Base-by-base conservation (phyloP, 2,888 invertebrate genomes). In the Papilio protenor region DNA sequence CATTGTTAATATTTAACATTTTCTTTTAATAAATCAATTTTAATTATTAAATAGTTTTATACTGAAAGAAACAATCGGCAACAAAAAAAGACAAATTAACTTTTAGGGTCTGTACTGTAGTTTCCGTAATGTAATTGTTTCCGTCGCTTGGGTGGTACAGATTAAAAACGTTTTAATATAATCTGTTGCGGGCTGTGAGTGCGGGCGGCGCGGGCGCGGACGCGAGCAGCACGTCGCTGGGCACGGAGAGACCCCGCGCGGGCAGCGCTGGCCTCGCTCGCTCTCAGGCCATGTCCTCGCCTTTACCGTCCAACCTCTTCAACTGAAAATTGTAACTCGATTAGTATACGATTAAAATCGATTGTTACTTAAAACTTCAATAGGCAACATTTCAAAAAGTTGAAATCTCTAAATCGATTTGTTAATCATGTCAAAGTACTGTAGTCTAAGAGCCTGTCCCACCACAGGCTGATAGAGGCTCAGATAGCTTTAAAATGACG, bases 221-320 rank as follows among this genome's bases (percentile, higher is more conserved):
- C 40, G 40, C 40, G 8, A 70, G 76, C 76, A 76, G 83, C 47
- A 79, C 81, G 79, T 84, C 84, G 79, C 81, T 75, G 45, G 83
- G 84, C 71, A 83, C 84, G 79, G 84, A 82, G 69, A 84, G 79
- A 16, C 83, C 80, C 59, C 55, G 70, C 47, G 55, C n/a, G 72
- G 23, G 72, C 71, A 57, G 47, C 59, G n/a, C 49, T 23, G 45
- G 33, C 27, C 40, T 55, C 64, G 59, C 75, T 21, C 72, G 61
- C 40, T 79, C 87, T 94, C 92, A 95, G 88, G 95, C 93, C 82
- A 94, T 83, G 80, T 95, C 94, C 79, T 94, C 95, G 40, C 86
- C 86, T 80, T 94, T 95, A 73, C 89, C 92, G 85, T 94, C 94
- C 84, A 95, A 85, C 80, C 94, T 89, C 87, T 93, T 95, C 87